Percentiles rank a stretch among this genome's conserved stretches.
Evolutionary conservation across 2,888 invertebrate species (phyloP).

Genomic region (Rhamnusium bicolor): DNA sequence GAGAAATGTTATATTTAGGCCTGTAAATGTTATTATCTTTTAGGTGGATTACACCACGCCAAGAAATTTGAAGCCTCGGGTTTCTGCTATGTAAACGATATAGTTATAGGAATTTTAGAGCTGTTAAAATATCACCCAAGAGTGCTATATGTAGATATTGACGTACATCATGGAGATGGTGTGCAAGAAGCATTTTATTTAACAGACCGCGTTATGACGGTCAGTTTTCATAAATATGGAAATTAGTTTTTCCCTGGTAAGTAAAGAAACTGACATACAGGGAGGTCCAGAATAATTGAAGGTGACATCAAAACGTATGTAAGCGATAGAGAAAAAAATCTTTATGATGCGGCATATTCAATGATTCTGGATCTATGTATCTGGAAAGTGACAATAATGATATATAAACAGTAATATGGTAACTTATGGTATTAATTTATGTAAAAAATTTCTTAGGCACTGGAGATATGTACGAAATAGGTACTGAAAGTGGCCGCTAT

Average conservation of each 20-base stretch:
- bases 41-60: constrained; percentile 96
- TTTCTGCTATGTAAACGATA: constrained; percentile 99
- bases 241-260: constrained; percentile 96
- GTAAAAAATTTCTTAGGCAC: constrained; percentile 72
- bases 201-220: constrained; percentile 98
- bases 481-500: constrained; percentile 95
- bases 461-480: constrained; percentile 99
- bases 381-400: too few relatives aligned
- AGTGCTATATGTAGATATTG: constrained; percentile 98
- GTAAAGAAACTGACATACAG: too few relatives aligned
- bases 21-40: constrained; percentile 38
- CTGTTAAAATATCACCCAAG: constrained; percentile 93
- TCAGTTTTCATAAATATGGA: constrained; percentile 99
- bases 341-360: too few relatives aligned
- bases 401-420: too few relatives aligned
- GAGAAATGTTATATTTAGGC: too few relatives aligned
- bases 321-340: too few relatives aligned
- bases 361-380: too few relatives aligned
- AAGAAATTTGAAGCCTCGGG: constrained; percentile 99
- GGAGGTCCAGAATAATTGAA: too few relatives aligned
- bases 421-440: not conserved
- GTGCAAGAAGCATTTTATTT: constrained; percentile 99
- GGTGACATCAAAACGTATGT: too few relatives aligned
- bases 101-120: constrained; percentile 97
- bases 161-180: constrained; percentile 97